phyloP scores from a whole-genome alignment of 64 coral and sea anemone species.

The Montipora cactus region DNA sequence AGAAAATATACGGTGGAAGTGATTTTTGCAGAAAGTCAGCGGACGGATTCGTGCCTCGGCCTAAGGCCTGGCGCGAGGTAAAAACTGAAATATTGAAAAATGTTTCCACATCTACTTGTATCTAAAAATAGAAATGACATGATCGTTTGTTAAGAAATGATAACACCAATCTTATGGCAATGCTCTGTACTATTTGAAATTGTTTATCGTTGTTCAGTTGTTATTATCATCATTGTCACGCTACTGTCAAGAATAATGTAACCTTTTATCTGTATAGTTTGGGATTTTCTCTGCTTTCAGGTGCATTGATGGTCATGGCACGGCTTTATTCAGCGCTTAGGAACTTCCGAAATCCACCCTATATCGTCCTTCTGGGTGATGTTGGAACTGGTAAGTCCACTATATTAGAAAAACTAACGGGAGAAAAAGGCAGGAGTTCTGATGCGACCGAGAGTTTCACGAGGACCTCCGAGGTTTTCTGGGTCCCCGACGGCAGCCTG shows the following conservation, averaged over 20 bases:
- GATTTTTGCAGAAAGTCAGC: too few species aligned
- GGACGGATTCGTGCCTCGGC: too few species aligned
- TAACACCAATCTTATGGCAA: too few species aligned
- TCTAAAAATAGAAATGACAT: too few species aligned
- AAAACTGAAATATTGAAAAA: too few species aligned
- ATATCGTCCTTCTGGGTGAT: constrained; percentile 44
- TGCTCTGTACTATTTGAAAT: too few species aligned
- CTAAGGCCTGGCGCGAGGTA: too few species aligned
- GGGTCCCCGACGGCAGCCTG: constrained; percentile 38
- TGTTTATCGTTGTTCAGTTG: too few species aligned
- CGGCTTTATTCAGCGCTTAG: not conserved
- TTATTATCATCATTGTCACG: too few species aligned
- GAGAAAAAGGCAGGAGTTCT: constrained; percentile 40
- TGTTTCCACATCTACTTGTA: too few species aligned
- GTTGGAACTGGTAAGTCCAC: constrained; percentile 54
- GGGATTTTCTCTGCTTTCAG: not conserved
- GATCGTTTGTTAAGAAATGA: too few species aligned
- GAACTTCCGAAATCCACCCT: not conserved
- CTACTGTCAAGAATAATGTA: not conserved
- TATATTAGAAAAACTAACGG: constrained; percentile 37
- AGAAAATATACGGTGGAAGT: too few species aligned
- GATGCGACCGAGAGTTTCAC: constrained; percentile 62
- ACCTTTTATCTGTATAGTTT: not conserved
- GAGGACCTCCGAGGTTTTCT: constrained; percentile 3
- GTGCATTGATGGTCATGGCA: not conserved